These are phyloP conservation scores for Phyllotreta cruciferae DNA, from an alignment of 2,888 invertebrate species.

Conservation along the genomic window DNA sequence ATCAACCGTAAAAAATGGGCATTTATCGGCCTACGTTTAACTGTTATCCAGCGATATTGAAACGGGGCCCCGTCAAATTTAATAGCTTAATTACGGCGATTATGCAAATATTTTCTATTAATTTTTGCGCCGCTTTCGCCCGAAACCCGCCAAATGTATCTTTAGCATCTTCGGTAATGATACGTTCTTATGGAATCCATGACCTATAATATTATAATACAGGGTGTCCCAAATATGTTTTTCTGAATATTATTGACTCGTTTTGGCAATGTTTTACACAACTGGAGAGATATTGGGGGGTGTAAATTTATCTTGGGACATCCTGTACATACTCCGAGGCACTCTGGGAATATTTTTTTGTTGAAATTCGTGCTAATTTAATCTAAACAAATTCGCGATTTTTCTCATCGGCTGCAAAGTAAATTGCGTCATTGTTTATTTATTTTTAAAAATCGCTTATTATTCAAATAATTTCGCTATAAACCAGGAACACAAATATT, in stretches of 20 bases:
- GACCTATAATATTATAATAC: neutral
- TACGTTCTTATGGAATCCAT: constrained; percentile 5
- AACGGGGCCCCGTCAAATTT: constrained; percentile 10
- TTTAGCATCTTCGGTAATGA: constrained; percentile 2
- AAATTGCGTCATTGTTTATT: neutral
- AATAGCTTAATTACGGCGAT: constrained; percentile 14
- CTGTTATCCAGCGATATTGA: neutral
- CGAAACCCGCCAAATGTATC: constrained; percentile 1
- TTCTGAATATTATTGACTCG: too few species aligned
- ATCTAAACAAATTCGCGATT: neutral
- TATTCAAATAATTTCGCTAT: constrained; percentile 13
- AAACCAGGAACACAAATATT: too few species aligned
- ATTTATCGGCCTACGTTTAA: neutral
- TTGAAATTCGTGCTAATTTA: neutral
- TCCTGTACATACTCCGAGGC: too few species aligned
- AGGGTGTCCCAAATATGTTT: too few species aligned
- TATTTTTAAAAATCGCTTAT: neutral
- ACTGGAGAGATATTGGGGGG: too few species aligned
- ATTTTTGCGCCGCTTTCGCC: constrained; percentile 9
- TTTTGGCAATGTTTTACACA: too few species aligned
- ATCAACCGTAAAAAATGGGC: neutral
- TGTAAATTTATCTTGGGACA: too few species aligned
- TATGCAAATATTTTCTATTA: constrained; percentile 18
- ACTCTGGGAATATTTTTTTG: too few species aligned
- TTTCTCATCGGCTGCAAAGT: neutral